Evolutionary conservation across 2,113 vertebrate species (phyloP).

Genomic region (Nematolebias whitei): DNA sequence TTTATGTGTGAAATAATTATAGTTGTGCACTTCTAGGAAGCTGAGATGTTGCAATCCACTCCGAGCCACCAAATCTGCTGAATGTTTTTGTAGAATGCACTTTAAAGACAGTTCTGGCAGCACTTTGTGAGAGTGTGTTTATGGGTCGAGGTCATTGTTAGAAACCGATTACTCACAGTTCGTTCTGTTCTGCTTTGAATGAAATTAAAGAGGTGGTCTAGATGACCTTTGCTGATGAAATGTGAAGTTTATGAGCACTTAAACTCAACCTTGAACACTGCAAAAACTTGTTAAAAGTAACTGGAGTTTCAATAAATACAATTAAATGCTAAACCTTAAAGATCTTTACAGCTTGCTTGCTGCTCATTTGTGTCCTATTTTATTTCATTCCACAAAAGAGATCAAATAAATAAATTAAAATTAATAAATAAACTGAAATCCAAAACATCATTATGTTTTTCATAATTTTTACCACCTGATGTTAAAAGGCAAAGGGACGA

Average conservation of each 20-base stretch:
- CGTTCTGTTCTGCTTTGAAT: background rate
- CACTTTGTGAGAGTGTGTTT: background rate
- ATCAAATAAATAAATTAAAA: too few species aligned
- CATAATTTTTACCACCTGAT: too few species aligned
- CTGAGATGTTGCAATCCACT: too few species aligned
- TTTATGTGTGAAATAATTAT: background rate
- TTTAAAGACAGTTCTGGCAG: background rate
- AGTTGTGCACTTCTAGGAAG: background rate
- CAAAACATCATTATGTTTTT: too few species aligned
- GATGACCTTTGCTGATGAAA: background rate
- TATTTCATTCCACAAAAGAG: too few species aligned
- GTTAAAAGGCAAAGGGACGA: too few species aligned
- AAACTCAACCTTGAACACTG: too few species aligned
- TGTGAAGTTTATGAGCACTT: background rate
- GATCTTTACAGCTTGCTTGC: too few species aligned
- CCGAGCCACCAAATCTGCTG: background rate
- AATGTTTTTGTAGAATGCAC: background rate
- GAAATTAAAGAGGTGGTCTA: background rate
- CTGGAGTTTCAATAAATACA: background rate
- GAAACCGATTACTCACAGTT: background rate
- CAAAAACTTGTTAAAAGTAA: background rate
- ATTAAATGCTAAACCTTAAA: background rate
- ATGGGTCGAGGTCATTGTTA: background rate
- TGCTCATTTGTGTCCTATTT: too few species aligned
- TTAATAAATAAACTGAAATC: too few species aligned